Evolutionary conservation across 64 coral and sea anemone species (phyloP), one percentile per base, ranked within the genome.

Genomic region (Montipora efflorescens): DNA sequence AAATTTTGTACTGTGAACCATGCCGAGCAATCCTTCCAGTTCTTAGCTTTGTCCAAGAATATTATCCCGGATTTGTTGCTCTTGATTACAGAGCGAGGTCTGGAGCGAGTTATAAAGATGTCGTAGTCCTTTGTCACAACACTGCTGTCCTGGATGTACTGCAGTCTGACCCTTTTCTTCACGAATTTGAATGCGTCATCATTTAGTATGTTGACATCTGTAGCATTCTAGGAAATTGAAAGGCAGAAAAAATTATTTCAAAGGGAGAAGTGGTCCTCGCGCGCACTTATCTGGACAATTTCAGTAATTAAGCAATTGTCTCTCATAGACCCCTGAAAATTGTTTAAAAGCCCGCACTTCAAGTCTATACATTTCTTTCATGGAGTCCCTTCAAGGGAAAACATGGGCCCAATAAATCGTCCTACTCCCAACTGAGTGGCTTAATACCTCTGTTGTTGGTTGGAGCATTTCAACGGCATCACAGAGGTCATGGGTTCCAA

Each of bases 21-120:
- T 2, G 81, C 43, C 1, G 9, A 5, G 5, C 55, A 67, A 13
- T 84, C 81, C 19, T n/a, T 84, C 81, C 81, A 84, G 59, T 67
- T 67, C 59, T 19, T 84, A 28, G 16, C 10, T 10, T 84, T 84
- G 10, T 84, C 59, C 2, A 84, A 47, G 21, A 20, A 19, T 43
- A 84, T 58, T n/a, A n/a, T 84, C 8, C 81, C 81, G 20, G 81
- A 67, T 36, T 16, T 84, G 61, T 15, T 67, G 16, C 59, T n/a
- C 45, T 84, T 84, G 7, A 84, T 12, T 48, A 84, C 43, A 28
- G 13, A 12, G 36, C 0, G 59, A 84, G 59, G 81, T 16, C 15
- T 84, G 81, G 81, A 84, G 8, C 43, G 14, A 84, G 55, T 67
- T 58, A 15, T 61, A 2, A 84, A 25, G 36, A 67, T 47, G 12